phyloP scores from a whole-genome alignment of 2,113 vertebrate species.

The Channa argus region DNA sequence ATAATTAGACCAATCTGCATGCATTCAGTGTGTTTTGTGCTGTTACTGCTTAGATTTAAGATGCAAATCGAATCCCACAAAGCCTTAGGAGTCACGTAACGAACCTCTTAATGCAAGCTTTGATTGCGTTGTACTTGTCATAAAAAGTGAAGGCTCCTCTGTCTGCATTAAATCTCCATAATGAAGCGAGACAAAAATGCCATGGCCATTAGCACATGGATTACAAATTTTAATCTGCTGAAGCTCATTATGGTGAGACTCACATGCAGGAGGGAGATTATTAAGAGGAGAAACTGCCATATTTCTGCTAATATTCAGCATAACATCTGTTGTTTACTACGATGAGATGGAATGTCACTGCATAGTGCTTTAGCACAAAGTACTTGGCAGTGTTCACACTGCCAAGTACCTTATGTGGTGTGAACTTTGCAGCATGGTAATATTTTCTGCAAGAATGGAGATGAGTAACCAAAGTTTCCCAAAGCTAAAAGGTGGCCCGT shows the following conservation, averaged over 20 bases:
- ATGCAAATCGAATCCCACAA: slow-evolving; percentile 70
- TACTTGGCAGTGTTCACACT: not conserved
- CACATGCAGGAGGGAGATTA: slow-evolving; percentile 58
- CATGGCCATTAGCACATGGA: slow-evolving; percentile 72
- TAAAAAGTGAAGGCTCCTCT: slow-evolving; percentile 73
- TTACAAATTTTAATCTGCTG: slow-evolving; percentile 74
- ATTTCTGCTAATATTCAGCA: slow-evolving; percentile 37
- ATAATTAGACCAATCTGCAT: slow-evolving; percentile 72
- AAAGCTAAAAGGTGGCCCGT: not conserved
- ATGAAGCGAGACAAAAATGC: slow-evolving; percentile 79
- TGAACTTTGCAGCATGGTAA: not conserved
- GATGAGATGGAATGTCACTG: not conserved
- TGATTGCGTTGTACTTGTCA: slow-evolving; percentile 78
- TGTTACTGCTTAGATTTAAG: slow-evolving; percentile 57
- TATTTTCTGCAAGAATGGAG: not conserved
- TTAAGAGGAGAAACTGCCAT: slow-evolving; percentile 42
- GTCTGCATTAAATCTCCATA: slow-evolving; percentile 78
- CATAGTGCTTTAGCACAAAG: not conserved
- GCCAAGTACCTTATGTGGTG: not conserved
- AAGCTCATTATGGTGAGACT: slow-evolving; percentile 65
- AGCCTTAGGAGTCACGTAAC: slow-evolving; percentile 59
- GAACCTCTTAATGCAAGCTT: slow-evolving; percentile 66
- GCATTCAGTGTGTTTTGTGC: slow-evolving; percentile 47
- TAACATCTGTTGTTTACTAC: slow-evolving; percentile 52
- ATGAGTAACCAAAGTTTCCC: not conserved